Base-by-base conservation (phyloP, 2,113 vertebrate genomes). In the Xerus inauris region DNA sequence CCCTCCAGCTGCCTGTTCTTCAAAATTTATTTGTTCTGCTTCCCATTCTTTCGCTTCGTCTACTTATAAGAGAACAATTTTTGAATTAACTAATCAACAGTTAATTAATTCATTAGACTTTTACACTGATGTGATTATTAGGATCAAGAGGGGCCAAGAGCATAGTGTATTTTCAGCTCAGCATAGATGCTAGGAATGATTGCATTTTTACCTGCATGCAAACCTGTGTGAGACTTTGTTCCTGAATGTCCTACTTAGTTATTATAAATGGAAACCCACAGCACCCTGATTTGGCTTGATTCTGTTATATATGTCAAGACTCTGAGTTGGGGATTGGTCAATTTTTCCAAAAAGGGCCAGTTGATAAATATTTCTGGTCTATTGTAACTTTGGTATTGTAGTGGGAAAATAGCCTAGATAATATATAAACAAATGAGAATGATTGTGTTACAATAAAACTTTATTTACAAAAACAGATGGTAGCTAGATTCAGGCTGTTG, bases 81-180 rank as follows among this genome's bases (percentile, higher is more conserved):
- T 69, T 94, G 42, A 95, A 91, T 83, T 69, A 89, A 49, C 67
- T 67, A 72, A 87, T 76, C 30, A 71, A 57, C 5, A 82, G 32
- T 72, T 84, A 62, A 73, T 93, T 67, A 89, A 83, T 76, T 30
- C 88, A 90, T 85, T 49, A 13, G 47, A 45, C 90, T 94, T 49
- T 92, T 89, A 49, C 42, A 92, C 90, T 90, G 87, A 73, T 45
- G 57, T 59, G 30, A 65, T 80, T 95, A 80, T 92, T 95, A 94
- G 64, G 57, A 49, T 71, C 40, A 89, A 88, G n/a, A 12, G 54
- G 32, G 28, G 42, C 17, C 40, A 73, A 72, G 8, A 82, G 28
- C 13, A 42, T 9, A 77, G 69, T 17, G 0, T 86, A 28, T 87
- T 77, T 91, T 84, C 45, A 94, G 59, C 47, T 81, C 84, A 38